phyloP scores from a whole-genome alignment of 2,888 invertebrate genomes.

The Heterodera filipjevi region DNA sequence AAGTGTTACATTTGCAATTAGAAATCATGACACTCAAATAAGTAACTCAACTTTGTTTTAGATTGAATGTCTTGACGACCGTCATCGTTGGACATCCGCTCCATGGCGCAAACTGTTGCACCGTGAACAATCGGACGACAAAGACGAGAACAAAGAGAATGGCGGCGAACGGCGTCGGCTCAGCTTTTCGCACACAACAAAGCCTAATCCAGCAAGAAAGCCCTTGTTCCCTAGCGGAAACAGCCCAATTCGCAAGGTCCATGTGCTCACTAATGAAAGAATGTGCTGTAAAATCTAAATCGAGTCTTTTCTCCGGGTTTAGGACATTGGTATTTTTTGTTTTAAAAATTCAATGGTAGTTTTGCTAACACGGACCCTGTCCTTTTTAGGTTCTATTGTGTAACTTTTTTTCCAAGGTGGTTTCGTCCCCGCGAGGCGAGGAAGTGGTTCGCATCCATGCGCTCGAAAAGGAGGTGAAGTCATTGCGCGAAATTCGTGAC shows the following conservation, averaged over 20 bases:
- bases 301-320: too few relatives aligned
- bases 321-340: too few relatives aligned
- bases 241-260: neutral
- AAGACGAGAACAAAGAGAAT: slow-evolving; percentile 7
- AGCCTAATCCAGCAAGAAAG: neutral
- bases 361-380: too few relatives aligned
- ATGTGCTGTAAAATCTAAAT: too few relatives aligned
- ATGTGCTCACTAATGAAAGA: too few relatives aligned
- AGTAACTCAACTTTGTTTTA: neutral
- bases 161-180: neutral
- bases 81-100: neutral
- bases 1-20: too few relatives aligned
- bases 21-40: too few relatives aligned
- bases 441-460: slow-evolving; percentile 10
- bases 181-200: neutral
- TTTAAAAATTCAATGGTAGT: too few relatives aligned
- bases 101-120: slow-evolving; percentile 9
- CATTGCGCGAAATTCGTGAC: slow-evolving; percentile 6
- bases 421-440: neutral
- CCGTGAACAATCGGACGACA: neutral
- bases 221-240: neutral
- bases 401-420: neutral
- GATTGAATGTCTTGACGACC: slow-evolving; percentile 6
- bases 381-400: too few relatives aligned
- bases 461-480: neutral